Percentiles rank a stretch among this genome's conserved stretches.
Evolutionary conservation across 2,113 vertebrate genomes (phyloP).

Genomic region (Siphamia tubifer): DNA sequence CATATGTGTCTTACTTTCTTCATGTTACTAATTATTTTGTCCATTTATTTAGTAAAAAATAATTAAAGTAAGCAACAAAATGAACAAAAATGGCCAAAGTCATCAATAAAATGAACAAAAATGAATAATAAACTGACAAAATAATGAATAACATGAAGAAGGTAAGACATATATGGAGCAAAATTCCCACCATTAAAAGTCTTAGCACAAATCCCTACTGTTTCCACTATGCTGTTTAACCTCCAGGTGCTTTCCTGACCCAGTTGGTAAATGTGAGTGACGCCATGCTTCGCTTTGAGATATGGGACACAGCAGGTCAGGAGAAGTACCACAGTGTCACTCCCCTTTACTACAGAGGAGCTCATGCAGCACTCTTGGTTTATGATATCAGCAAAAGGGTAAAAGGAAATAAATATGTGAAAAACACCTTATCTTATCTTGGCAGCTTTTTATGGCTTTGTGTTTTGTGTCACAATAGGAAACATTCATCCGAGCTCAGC

Average conservation of each 20-base stretch:
- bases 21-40: too few relatives aligned
- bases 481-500: conserved; percentile 74
- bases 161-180: too few relatives aligned
- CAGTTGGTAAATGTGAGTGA: conserved; percentile 53
- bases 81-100: too few relatives aligned
- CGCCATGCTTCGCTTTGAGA: conserved; percentile 73
- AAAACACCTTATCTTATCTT: not conserved
- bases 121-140: too few relatives aligned
- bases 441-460: not conserved
- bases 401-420: not conserved
- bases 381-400: conserved; percentile 83
- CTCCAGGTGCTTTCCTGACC: conserved; percentile 82
- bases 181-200: not conserved
- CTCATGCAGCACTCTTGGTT: conserved; percentile 74
- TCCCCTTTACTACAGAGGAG: conserved; percentile 82
- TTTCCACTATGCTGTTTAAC: not conserved
- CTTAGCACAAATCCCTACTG: not conserved
- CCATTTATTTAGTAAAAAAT: too few relatives aligned
- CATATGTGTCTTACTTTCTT: too few relatives aligned
- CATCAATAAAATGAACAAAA: too few relatives aligned
- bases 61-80: too few relatives aligned
- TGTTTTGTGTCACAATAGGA: conserved; percentile 49
- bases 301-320: conserved; percentile 87
- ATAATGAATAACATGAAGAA: too few relatives aligned
- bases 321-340: conserved; percentile 86